phyloP scores from a whole-genome alignment of 1,140 invertebrate genomes.

The Bombyx mori region DNA sequence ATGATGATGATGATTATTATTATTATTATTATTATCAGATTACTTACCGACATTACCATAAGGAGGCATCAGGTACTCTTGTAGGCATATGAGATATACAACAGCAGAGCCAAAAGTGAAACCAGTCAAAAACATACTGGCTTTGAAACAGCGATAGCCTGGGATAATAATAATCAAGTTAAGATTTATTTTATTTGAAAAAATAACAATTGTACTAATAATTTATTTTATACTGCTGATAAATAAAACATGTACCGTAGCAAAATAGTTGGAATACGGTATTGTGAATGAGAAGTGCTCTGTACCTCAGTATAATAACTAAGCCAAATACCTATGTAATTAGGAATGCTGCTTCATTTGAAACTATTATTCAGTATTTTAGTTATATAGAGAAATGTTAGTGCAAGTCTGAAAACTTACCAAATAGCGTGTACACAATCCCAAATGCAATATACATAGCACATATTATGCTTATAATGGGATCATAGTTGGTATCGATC shows the following conservation, averaged over 20 bases:
- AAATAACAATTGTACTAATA: no score
- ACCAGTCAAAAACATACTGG: conserved; percentile 91
- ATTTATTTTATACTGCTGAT: no score
- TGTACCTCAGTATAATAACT: no score
- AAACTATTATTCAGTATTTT: background rate
- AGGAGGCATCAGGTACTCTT: conserved; percentile 80
- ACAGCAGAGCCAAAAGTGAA: conserved; percentile 87
- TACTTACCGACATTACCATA: conserved; percentile 80
- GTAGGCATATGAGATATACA: conserved; percentile 84
- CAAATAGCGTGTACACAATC: conserved; percentile 74
- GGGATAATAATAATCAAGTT: conserved; percentile 48
- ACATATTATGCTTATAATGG: conserved; percentile 55
- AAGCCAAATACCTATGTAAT: no score
- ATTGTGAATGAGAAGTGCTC: no score
- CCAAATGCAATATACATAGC: conserved; percentile 72
- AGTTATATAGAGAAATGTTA: background rate
- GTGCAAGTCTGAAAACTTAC: conserved; percentile 44
- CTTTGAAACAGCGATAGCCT: conserved; percentile 92
- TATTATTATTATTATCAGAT: background rate
- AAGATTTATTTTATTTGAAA: no score
- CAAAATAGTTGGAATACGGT: no score
- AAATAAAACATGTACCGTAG: no score
- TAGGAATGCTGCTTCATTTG: no score
- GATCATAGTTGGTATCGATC: conserved; percentile 63
- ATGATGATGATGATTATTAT: no score